Percentiles rank a stretch among this genome's conserved stretches.
phyloP scores from a whole-genome alignment of 1,140 invertebrate species.

The Triops longicaudatus region DNA sequence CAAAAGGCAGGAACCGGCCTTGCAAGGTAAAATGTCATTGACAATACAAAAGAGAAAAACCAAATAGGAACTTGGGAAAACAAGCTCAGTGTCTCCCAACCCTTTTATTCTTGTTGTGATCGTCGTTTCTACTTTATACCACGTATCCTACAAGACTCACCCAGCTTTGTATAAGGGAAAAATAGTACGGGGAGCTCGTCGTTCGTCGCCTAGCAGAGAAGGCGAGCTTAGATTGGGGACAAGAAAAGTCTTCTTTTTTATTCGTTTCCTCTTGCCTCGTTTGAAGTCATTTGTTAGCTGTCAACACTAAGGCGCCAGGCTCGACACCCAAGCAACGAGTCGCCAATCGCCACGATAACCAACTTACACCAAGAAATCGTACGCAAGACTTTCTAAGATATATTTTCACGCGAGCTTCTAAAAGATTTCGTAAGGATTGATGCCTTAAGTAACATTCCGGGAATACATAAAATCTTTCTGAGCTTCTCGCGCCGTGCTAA shows the following conservation, averaged over 20 bases:
- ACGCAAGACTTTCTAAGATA: background rate
- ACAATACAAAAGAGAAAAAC: background rate
- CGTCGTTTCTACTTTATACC: background rate
- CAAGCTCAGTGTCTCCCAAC: background rate
- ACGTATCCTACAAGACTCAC: background rate
- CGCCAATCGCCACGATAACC: background rate
- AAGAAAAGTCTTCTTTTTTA: no score
- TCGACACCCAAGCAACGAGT: background rate
- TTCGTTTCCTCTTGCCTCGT: background rate
- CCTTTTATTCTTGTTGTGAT: background rate
- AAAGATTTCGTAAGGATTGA: background rate
- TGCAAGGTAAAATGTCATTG: slow-evolving; percentile 1
- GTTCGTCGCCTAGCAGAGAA: no score
- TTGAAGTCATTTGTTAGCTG: slow-evolving; percentile 2
- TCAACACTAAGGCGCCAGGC: slow-evolving; percentile 10
- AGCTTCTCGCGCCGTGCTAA: no score
- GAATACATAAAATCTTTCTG: no score
- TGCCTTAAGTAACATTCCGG: no score
- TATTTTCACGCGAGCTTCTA: background rate
- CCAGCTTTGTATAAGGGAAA: no score
- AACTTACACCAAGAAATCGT: background rate
- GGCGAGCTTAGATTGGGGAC: no score
- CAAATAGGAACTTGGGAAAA: background rate
- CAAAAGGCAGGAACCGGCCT: background rate
- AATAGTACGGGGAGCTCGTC: no score